Conservation (phyloP, 2,113 vertebrate genomes). For the Rhea pennata region DNA sequence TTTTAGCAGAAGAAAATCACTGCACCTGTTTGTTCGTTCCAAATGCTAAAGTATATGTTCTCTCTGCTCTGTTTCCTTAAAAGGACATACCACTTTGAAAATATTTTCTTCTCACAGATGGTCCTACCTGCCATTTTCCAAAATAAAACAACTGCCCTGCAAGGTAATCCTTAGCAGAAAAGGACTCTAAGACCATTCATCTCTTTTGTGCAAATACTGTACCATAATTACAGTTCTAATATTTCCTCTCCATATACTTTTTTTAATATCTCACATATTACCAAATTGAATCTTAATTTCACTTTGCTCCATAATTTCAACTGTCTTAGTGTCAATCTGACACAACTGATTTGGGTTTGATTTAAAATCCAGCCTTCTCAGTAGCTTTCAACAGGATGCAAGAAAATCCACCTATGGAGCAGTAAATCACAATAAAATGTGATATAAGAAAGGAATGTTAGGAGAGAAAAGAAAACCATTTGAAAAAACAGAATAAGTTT, state of each 20-base stretch:
- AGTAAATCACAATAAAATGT: background rate
- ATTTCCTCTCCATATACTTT: background rate
- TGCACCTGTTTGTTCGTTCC: background rate
- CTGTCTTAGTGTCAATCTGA: background rate
- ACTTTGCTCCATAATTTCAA: background rate
- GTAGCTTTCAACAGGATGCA: background rate
- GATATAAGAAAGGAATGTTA: background rate
- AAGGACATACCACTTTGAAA: background rate
- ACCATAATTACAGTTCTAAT: background rate
- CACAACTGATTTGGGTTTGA: background rate
- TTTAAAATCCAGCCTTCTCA: conserved; percentile 19
- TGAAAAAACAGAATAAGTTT: background rate
- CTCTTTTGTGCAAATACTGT: background rate
- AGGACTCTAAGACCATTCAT: background rate
- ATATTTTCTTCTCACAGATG: background rate
- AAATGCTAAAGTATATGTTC: background rate
- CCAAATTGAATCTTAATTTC: background rate
- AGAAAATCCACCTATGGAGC: background rate
- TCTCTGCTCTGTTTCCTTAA: background rate
- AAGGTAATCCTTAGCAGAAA: background rate
- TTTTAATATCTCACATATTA: background rate
- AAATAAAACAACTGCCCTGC: background rate
- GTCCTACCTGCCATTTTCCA: background rate
- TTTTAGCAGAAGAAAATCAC: conserved; percentile 1
- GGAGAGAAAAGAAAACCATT: background rate